Evolutionary conservation across 2,888 invertebrate genomes (phyloP).

Genomic region (Lissonota sp.): DNA sequence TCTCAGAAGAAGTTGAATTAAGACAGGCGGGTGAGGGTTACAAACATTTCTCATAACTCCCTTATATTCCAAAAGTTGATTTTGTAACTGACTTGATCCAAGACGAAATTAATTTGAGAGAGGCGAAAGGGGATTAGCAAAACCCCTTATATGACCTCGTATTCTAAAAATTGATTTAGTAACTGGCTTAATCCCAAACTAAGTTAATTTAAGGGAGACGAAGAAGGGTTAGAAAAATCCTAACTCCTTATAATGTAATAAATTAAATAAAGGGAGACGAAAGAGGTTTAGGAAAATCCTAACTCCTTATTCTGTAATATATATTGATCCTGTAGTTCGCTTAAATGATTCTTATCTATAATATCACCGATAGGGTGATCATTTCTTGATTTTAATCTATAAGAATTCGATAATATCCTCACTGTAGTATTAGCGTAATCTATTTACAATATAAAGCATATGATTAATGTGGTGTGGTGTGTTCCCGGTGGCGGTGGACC

Average conservation of each 20-base stretch:
- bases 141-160: too few species aligned
- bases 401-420: background rate
- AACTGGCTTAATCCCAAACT: background rate
- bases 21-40: too few species aligned
- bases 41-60: too few species aligned
- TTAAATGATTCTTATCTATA: background rate
- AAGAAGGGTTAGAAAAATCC: too few species aligned
- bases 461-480: slow-evolving; percentile 76
- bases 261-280: background rate
- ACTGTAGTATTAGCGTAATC: slow-evolving; percentile 29
- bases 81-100: too few species aligned
- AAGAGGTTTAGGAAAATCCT: too few species aligned
- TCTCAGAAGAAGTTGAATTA: too few species aligned
- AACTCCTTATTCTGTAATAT: background rate
- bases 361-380: background rate
- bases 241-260: background rate
- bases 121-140: too few species aligned
- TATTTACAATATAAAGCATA: slow-evolving; percentile 48
- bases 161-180: background rate
- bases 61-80: too few species aligned
- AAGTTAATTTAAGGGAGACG: too few species aligned
- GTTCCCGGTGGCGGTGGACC: slow-evolving; percentile 81
- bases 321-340: background rate
- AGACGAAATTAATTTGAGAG: too few species aligned
- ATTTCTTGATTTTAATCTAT: background rate